Evolutionary conservation across 2,888 invertebrate species (phyloP).

Genomic region (Lithophane socia): DNA sequence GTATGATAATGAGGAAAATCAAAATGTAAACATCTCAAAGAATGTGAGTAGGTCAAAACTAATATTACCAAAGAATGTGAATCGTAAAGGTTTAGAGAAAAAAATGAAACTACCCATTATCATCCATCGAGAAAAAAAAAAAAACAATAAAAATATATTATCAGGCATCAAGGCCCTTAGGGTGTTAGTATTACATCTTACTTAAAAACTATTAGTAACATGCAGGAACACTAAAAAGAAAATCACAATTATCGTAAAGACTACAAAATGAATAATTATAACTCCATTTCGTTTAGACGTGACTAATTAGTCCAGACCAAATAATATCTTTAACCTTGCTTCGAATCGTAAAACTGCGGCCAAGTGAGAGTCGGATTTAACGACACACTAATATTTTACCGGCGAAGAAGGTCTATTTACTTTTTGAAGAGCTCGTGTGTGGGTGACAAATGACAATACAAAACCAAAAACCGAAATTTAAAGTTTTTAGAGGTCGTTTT

Average conservation of each 20-base stretch:
- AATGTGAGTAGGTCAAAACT: slow-evolving; percentile 34
- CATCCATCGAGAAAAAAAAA: slow-evolving; percentile 49
- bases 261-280: slow-evolving; percentile 78
- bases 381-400: not conserved
- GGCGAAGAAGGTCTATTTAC: no score
- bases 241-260: slow-evolving; percentile 47
- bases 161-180: not conserved
- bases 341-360: slow-evolving; percentile 69
- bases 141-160: no score
- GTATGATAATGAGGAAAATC: slow-evolving; percentile 19
- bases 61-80: slow-evolving; percentile 24
- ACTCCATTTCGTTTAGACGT: slow-evolving; percentile 83
- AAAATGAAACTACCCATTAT: slow-evolving; percentile 72
- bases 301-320: slow-evolving; percentile 83
- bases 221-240: not conserved
- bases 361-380: slow-evolving; percentile 52
- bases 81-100: slow-evolving; percentile 43
- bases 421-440: no score
- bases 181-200: not conserved
- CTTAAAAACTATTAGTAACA: not conserved
- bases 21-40: slow-evolving; percentile 27
- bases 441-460: no score
- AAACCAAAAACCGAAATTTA: not conserved
- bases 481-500: not conserved
- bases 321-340: slow-evolving; percentile 79